phyloP scores from a whole-genome alignment of 1,140 invertebrate species.

The Leptinotarsa lineolata region DNA sequence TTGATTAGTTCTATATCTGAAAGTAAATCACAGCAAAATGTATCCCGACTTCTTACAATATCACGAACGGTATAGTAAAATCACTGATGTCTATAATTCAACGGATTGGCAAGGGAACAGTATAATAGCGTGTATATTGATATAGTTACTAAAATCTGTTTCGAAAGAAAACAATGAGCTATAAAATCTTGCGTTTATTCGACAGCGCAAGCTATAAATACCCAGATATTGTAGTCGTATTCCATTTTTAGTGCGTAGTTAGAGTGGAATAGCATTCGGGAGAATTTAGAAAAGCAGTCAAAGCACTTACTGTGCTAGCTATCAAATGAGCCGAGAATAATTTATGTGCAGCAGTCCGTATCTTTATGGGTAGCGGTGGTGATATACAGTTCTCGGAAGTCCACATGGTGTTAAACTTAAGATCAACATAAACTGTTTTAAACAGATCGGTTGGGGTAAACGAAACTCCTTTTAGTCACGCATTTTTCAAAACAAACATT shows the following conservation, averaged over 20 bases:
- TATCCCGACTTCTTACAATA: no score
- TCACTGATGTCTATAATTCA: no score
- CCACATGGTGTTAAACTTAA: constrained; percentile 44
- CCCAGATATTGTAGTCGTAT: constrained; percentile 31
- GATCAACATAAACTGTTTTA: constrained; percentile 41
- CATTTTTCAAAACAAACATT: constrained; percentile 40
- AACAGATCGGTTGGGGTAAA: constrained; percentile 35
- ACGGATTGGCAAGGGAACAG: no score
- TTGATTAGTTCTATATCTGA: no score
- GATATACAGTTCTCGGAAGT: constrained; percentile 44
- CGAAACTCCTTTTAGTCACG: constrained; percentile 41
- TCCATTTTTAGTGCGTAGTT: constrained; percentile 38
- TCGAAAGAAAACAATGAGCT: constrained; percentile 24
- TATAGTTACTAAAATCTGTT: constrained; percentile 1
- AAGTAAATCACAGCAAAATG: no score
- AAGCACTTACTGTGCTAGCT: constrained; percentile 40
- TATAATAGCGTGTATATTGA: background rate
- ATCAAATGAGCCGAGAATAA: constrained; percentile 43
- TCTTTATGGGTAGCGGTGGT: constrained; percentile 38
- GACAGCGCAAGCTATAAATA: constrained; percentile 22
- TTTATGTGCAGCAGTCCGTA: constrained; percentile 43
- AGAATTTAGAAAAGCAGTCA: constrained; percentile 44
- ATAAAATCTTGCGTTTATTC: constrained; percentile 26
- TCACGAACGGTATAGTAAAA: no score
- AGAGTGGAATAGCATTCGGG: constrained; percentile 37